Conservation (phyloP, 1,140 invertebrate species). For the Drosophila pruinosa region DNA sequence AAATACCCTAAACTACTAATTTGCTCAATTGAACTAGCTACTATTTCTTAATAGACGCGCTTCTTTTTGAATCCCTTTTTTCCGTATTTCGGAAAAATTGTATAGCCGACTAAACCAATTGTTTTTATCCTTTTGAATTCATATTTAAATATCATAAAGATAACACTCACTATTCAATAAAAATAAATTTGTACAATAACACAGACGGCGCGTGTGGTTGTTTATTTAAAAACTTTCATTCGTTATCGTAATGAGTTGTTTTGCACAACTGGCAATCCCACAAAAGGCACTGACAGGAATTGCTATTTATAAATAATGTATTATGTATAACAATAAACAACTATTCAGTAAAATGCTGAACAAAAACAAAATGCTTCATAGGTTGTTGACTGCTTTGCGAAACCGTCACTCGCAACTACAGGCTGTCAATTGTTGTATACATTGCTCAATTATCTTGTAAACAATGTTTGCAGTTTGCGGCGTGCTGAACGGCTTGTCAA, state of each 20-base stretch:
- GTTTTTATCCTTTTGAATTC: too few species aligned
- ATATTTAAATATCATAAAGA: too few species aligned
- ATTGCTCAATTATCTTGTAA: conserved; percentile 83
- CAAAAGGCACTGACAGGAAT: background rate
- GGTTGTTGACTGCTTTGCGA: background rate
- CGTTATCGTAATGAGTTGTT: background rate
- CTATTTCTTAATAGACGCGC: too few species aligned
- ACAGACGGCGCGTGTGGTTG: background rate
- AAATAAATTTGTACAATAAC: background rate
- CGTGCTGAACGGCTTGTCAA: conserved; percentile 84
- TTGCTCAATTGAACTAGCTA: too few species aligned
- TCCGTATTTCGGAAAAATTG: too few species aligned
- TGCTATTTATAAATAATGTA: background rate
- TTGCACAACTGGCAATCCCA: background rate
- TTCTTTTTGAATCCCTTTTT: too few species aligned
- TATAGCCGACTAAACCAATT: too few species aligned
- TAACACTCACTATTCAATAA: too few species aligned
- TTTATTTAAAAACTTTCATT: background rate
- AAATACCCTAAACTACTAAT: too few species aligned
- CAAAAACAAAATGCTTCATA: conserved; percentile 22
- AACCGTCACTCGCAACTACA: conserved; percentile 22
- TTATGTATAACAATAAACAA: background rate
- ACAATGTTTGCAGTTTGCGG: conserved; percentile 84
- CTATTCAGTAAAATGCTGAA: background rate
- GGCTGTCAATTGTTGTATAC: conserved; percentile 52